Evolutionary conservation across 2,113 vertebrate genomes (phyloP), one percentile per base, ranked within the genome.

Genomic region (Plotosus lineatus): DNA sequence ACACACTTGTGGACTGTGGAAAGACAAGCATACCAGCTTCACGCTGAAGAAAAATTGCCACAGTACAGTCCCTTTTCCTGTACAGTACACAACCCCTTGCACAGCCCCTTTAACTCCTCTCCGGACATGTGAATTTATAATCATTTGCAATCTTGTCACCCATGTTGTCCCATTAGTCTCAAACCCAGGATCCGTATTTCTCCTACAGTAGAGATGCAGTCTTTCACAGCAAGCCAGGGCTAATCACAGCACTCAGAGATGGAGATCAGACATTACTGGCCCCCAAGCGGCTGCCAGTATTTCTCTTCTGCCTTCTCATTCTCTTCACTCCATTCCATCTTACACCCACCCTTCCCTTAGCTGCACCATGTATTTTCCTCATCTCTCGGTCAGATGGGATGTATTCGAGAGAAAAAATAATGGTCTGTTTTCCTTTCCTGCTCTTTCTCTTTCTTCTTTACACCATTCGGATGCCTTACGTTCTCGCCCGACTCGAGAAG

Each of bases 321-420:
- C 58, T 73, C 80, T 80, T 50, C 72, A 79, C 73, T 83, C 50
- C 51, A 40, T 77, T 28, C 26, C 48, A 68, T 33, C 40, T 75
- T 55, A 72, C 31, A n/a, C 15, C 3, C 55, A n/a, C 73, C 33
- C 61, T 26, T 75, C 61, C 36, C 61, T 58, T 60, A n/a, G 69
- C 77, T 28, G 42, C 38, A 66, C 80, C 42, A 21, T 14, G 36
- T 40, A 83, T 79, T 75, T 40, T 68, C 56, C 72, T 51, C 31
- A 75, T 81, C 63, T 78, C 42, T 42, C 40, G 28, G 76, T 77
- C 58, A 48, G 55, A 63, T 77, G 61, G 48, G 77, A 81, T 80
- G 48, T 77, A 48, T 73, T 84, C 77, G 79, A 31, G 77, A 69
- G 66, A 78, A 85, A 84, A 78, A 85, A 84, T 82, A 83, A 78